Evolutionary conservation across 2,113 vertebrate species (phyloP), one percentile per base, ranked within the genome.

Genomic region (Chrysemys picta): DNA sequence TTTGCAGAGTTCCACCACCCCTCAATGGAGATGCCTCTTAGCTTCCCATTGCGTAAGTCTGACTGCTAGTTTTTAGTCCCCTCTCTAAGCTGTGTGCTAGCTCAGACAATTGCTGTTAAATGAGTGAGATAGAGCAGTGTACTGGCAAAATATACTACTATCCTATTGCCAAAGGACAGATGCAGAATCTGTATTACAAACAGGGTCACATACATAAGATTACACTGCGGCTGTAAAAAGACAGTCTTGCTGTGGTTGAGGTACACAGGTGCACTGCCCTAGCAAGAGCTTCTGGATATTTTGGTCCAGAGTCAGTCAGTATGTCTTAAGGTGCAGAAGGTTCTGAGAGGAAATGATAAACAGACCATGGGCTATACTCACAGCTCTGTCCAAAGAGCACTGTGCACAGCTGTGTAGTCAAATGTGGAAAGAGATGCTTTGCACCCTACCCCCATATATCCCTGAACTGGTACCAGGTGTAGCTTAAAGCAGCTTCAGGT

Each of bases 171-270:
- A 78, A 75, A 45, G 29, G 0, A 27, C 1, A 75, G 78, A 65
- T 14, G 10, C 1, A 86, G 5, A 2, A 6, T 1, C 42, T 50
- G 10, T 8, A 38, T 8, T 84, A 88, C 13, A 56, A 7, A 27
- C 31, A 0, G 0, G 3, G 7, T 22, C 13, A 45, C 22, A 4
- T 3, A 80, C 0, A 0, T 7, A 49, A 80, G 80, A 22, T 3
- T n/a, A 27, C 5, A 1, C 56, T 29, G 49, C 72, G 65, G 31
- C 12, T 80, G 25, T 6, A 52, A 69, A 21, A 38, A 35, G 12
- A 38, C 0, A 42, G 49, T 31, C 1, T 0, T 16, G 49, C 49
- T 75, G 22, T 0, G 5, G 78, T 35, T 3, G 82, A 83, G 29
- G 10, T 6, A 19, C 1, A n/a, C 1, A 0, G 81, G 21, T 19